A percentile compares a stretch with the other conserved stretches of the same genome.
Evolutionary conservation across 2,888 invertebrate genomes (phyloP).

Genomic region (Lingula anatina): DNA sequence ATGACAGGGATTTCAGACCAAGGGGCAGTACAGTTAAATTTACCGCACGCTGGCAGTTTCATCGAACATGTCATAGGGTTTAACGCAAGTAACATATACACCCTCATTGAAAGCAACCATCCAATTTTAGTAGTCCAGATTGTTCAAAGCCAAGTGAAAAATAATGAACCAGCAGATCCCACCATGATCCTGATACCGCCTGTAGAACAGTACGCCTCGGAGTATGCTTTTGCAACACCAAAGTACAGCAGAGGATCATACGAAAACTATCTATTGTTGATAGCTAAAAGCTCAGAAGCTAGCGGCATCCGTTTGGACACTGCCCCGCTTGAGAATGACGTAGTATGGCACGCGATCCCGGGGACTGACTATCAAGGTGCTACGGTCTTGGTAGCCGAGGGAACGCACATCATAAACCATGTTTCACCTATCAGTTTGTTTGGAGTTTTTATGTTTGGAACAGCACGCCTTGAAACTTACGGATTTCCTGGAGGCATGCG

Average conservation of each 20-base stretch:
- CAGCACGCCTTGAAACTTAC: constrained; percentile 14
- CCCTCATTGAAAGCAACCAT: constrained; percentile 3
- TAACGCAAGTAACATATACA: neutral
- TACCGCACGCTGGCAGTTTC: constrained; percentile 1
- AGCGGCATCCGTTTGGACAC: neutral
- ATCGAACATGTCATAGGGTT: constrained; percentile 5
- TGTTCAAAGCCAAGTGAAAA: neutral
- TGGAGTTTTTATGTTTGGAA: constrained; percentile 14
- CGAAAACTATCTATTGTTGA: neutral
- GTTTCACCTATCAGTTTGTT: constrained; percentile 7
- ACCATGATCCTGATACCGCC: constrained; percentile 18
- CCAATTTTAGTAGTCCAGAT: constrained; percentile 12
- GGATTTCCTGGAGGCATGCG: constrained; percentile 11
- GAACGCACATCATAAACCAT: constrained; percentile 7
- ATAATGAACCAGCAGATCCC: constrained; percentile 16
- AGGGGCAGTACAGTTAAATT: neutral
- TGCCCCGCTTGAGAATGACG: neutral
- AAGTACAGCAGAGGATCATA: constrained; percentile 1
- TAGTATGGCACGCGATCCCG: neutral
- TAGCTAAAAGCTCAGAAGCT: neutral
- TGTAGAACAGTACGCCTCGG: constrained; percentile 19
- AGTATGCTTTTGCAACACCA: constrained; percentile 6
- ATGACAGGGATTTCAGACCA: neutral
- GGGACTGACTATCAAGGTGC: neutral
- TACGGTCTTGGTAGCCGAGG: constrained; percentile 1